Base-by-base conservation (phyloP, 2,888 invertebrate species). In the Latrodectus elegans region DNA sequence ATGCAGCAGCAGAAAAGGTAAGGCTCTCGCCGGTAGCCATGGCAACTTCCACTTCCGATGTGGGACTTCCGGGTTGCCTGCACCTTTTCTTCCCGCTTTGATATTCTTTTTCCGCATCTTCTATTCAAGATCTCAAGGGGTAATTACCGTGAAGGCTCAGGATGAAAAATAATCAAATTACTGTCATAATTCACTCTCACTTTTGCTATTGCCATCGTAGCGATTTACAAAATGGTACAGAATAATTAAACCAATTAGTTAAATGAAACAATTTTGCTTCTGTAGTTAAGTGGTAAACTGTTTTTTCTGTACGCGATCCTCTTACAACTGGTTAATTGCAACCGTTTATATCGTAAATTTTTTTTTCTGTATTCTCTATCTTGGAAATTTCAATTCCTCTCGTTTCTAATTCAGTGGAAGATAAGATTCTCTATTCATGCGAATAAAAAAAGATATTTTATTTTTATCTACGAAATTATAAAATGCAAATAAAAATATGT, bases 1-100 rank as follows among this genome's bases (percentile, higher is more conserved):
- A 82, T 75, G 71, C 72, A 73, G 80, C 80, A 71, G 60, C 60
- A 60, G 38, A 38, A 60, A 71, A 80, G 80, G 82, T 74, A 74
- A 81, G 74, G 67, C 71, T 51, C 76, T 60, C 91, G 26, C 79
- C 71, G 38, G 79, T 88, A 14, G 15, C 89, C 22, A 80, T 89
- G 75, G 83, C 76, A 73, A 83, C 85, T 15, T 77, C 80, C 67
- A 70, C 81, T 73, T 87, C 86, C 86, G 81, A 77, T 49, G 55
- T 64, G 67, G 79, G 73, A 51, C 81, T 87, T 87, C 86, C 86
- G 86, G 76, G 49, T 70, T 38, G 55, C 10, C 81, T 64, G 64
- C 72, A 52, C 64, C 52, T 52, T 49, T 55, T 17, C 17, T 55
- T 55, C 55, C 53, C 71, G 17, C 15, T 60, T 60, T 15, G n/a